Percentiles rank a stretch among this genome's conserved stretches.
These are phyloP conservation scores for Agelas oroides DNA, from an alignment of 37 sponge, comb jelly and placozoan species.

Conservation along the genomic window DNA sequence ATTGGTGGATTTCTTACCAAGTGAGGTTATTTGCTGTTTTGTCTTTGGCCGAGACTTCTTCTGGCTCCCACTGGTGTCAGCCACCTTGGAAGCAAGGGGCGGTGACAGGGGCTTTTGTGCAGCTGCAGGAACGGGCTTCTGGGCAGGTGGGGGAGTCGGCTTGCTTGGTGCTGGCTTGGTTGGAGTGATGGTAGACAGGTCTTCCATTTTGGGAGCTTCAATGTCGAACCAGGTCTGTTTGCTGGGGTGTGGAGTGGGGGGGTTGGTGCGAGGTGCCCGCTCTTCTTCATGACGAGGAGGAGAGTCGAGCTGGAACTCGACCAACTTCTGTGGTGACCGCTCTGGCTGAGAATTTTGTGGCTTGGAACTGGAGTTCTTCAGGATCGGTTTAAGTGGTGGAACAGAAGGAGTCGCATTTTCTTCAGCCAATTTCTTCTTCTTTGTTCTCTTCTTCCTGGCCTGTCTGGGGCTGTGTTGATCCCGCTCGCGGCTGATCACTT, in stretches of 20 bases:
- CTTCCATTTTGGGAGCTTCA: not conserved
- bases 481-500: slow-evolving; percentile 11
- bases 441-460: slow-evolving; percentile 8
- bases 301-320: slow-evolving; percentile 38
- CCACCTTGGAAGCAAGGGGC: not conserved
- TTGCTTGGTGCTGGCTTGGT: not conserved
- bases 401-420: not conserved
- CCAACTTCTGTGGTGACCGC: slow-evolving; percentile 14
- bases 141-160: not conserved
- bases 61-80: not conserved
- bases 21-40: not conserved
- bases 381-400: slow-evolving; percentile 34
- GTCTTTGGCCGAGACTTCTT: slow-evolving; percentile 1
- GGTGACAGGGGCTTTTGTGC: not conserved
- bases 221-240: not conserved
- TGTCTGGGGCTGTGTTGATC: slow-evolving; percentile 5
- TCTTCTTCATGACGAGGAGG: slow-evolving; percentile 11
- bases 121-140: not conserved
- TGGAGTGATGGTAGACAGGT: not conserved
- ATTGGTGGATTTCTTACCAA: no score
- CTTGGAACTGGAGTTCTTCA: not conserved
- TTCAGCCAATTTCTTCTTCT: slow-evolving; percentile 15
- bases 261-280: slow-evolving; percentile 13
- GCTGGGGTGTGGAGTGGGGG: slow-evolving; percentile 58
- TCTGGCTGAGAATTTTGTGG: not conserved